Evolutionary conservation across 2,113 vertebrate genomes (phyloP), one percentile per base, ranked within the genome.

Genomic region (Antechinus flavipes): DNA sequence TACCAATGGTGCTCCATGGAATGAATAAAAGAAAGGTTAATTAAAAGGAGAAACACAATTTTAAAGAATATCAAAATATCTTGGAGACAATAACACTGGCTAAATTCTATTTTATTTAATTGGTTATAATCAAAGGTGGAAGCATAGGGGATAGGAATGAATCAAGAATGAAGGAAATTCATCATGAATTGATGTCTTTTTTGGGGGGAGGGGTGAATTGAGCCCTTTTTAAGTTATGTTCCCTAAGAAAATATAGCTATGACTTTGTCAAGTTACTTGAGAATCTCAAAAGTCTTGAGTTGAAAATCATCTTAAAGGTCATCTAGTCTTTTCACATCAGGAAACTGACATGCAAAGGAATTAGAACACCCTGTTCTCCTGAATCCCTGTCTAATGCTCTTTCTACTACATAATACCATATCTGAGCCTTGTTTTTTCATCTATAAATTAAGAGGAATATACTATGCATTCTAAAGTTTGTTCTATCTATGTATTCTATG

Each of bases 21-120:
- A n/a, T 93, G 58, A 53, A 90, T 91, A 35, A 50, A 42, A 95
- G 53, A 96, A 25, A 92, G 94, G 19, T 55, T 92, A 27, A 22
- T 91, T 91, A 35, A 96, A 96, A 93, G 42, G 49, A 95, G 84
- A 92, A 91, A 27, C 46, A 56, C 25, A 26, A 50, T 89, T 91
- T 93, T 95, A 16, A 30, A n/a, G 90, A 61, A 90, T 94, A 90
- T n/a, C 90, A 90, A 95, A 90, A 58, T 12, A 91, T 35, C 0
- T 11, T 76, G 89, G 89, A 89, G 35, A 16, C 93, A 93, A 89
- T 91, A 90, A 91, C 16, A 95, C 91, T 52, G 84, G 22, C 61
- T 92, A 27, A 53, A 76, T 26, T 56, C 55, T 35, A 23, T 84
- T n/a, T 58, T 55, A 53, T 50, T 84, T 30, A 42, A 90, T 90